A percentile compares a stretch with the other conserved stretches of the same genome.
Evolutionary conservation across 2,888 invertebrate genomes (phyloP).

Genomic region (Sinhomidia bicolor): DNA sequence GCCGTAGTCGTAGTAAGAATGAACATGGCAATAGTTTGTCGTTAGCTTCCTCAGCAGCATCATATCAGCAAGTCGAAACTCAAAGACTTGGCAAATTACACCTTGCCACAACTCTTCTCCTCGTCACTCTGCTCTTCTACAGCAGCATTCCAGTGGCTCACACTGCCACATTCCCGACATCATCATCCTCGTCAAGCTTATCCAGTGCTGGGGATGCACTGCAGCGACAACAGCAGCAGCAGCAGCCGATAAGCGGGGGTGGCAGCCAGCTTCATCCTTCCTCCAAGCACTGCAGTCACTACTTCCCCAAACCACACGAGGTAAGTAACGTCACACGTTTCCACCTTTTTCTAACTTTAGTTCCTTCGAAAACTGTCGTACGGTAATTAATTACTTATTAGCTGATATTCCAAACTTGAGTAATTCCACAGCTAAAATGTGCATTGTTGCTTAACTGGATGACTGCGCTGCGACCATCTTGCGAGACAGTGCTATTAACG

Average conservation of each 20-base stretch:
- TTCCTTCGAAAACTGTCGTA: too few species aligned
- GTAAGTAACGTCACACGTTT: too few species aligned
- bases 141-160: conserved; percentile 56
- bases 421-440: too few species aligned
- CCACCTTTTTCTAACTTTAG: too few species aligned
- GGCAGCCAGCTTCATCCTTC: conserved; percentile 69
- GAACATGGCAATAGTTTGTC: too few species aligned
- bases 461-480: too few species aligned
- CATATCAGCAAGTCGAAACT: background rate
- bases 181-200: background rate
- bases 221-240: background rate
- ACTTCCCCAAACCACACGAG: conserved; percentile 87
- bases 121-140: background rate
- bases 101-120: conserved; percentile 38
- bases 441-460: too few species aligned
- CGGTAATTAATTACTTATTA: too few species aligned
- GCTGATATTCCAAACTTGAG: too few species aligned
- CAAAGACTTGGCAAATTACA: background rate
- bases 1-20: too few species aligned
- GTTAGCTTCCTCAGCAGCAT: too few species aligned
- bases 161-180: conserved; percentile 42
- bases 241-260: conserved; percentile 18
- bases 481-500: too few species aligned
- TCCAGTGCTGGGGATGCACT: background rate
- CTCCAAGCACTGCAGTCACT: conserved; percentile 84